These are phyloP conservation scores for Drosophila villosipedis DNA, from an alignment of 2,888 invertebrate species.

Conservation along the genomic window DNA sequence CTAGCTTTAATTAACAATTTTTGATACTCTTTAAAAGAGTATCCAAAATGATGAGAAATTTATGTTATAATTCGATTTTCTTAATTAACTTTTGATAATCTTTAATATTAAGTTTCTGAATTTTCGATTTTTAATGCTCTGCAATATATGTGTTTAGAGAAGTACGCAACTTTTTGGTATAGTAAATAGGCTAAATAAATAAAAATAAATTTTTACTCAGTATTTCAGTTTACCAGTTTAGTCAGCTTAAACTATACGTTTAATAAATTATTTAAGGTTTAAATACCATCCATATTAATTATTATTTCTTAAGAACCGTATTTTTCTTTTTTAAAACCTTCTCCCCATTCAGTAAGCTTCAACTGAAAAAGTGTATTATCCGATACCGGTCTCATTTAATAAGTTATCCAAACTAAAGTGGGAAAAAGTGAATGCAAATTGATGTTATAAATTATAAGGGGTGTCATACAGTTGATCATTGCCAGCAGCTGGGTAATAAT, in stretches of 20 bases:
- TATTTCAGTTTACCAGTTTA: background rate
- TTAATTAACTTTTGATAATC: background rate
- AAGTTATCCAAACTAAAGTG: background rate
- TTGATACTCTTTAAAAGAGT: background rate
- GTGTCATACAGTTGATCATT: slow-evolving; percentile 6
- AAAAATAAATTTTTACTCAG: background rate
- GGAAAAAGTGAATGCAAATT: background rate
- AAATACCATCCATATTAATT: background rate
- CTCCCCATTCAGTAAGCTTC: background rate
- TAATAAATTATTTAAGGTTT: background rate
- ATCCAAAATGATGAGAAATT: background rate
- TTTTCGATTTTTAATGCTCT: background rate
- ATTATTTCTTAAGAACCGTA: background rate
- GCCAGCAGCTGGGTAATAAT: background rate
- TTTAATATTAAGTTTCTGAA: background rate
- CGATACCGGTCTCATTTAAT: background rate
- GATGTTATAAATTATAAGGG: background rate
- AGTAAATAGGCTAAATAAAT: background rate
- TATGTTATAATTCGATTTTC: background rate
- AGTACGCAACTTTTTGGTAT: background rate
- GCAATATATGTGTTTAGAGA: background rate
- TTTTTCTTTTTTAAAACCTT: background rate
- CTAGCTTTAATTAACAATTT: background rate
- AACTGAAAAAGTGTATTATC: background rate
- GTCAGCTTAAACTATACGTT: background rate